Evolutionary conservation across 2,797 vertebrate species (phyloP).

Genomic region (Nannoperca australis): DNA sequence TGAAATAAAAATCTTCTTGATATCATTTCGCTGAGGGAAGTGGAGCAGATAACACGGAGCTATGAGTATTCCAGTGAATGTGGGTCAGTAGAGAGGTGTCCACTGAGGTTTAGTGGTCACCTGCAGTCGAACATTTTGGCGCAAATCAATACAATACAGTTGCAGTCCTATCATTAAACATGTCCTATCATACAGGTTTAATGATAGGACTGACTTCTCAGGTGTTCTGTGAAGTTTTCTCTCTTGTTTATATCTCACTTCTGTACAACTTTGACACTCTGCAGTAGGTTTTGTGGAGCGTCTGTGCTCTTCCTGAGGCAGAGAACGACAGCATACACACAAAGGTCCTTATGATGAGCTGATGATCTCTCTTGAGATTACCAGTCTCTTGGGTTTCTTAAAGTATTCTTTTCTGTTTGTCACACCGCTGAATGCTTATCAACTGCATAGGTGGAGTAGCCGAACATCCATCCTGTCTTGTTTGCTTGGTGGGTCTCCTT

Average conservation of each 20-base stretch:
- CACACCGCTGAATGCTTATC: conserved; percentile 57
- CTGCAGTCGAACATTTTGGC: neutral
- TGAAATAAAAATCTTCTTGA: conserved; percentile 68
- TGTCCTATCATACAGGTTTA: conserved; percentile 51
- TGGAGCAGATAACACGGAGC: conserved; percentile 43
- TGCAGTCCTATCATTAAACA: too few relatives aligned
- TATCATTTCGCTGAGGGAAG: conserved; percentile 50
- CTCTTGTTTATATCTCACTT: conserved; percentile 47
- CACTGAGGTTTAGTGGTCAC: conserved; percentile 25
- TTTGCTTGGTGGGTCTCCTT: conserved; percentile 53
- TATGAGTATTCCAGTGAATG: conserved; percentile 31
- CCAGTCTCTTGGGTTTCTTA: conserved; percentile 64
- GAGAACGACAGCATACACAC: conserved; percentile 57
- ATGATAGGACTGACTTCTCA: conserved; percentile 31
- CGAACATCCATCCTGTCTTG: conserved; percentile 55
- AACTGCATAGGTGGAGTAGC: conserved; percentile 54
- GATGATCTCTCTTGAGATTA: conserved; percentile 75
- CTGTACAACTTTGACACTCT: conserved; percentile 64
- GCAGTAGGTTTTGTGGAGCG: conserved; percentile 55
- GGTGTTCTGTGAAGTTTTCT: conserved; percentile 30
- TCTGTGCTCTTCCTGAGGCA: conserved; percentile 57
- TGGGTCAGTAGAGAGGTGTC: conserved; percentile 46
- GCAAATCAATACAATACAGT: conserved; percentile 2
- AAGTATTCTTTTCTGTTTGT: conserved; percentile 74
- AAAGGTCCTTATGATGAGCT: conserved; percentile 73